Conservation (phyloP, 64 coral and sea anemone genomes). For the Actinia equina region DNA sequence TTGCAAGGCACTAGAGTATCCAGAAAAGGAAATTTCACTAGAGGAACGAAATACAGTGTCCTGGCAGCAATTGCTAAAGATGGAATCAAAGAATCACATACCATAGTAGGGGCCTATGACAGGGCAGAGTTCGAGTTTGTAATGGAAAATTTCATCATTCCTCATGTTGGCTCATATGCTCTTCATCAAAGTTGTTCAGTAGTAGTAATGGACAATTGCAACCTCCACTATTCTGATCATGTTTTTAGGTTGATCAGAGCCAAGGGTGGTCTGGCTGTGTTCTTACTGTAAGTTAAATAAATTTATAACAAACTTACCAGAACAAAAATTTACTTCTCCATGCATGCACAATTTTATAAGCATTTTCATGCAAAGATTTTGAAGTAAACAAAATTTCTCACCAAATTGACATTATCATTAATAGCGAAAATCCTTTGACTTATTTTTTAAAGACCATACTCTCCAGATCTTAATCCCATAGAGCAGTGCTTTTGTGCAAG, state of each 20-base stretch:
- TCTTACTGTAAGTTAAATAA: too few species aligned
- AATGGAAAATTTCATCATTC: conserved; percentile 36
- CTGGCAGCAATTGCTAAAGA: neutral
- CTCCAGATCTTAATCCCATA: conserved; percentile 18
- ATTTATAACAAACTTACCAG: neutral
- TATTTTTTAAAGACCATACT: neutral
- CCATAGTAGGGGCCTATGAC: conserved; percentile 20
- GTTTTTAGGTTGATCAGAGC: neutral
- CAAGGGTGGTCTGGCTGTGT: too few species aligned
- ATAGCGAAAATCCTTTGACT: neutral
- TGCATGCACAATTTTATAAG: neutral
- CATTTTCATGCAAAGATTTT: too few species aligned
- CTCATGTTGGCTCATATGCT: conserved; percentile 25
- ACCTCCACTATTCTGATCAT: neutral
- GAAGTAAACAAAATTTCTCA: too few species aligned
- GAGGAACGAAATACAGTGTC: conserved; percentile 30
- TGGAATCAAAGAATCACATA: neutral
- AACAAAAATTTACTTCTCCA: neutral
- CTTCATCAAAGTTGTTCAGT: neutral
- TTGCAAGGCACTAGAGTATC: conserved; percentile 22
- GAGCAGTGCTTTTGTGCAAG: neutral
- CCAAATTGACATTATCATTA: too few species aligned
- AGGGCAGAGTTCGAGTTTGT: conserved; percentile 11
- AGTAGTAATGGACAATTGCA: neutral
- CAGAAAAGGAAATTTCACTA: conserved; percentile 19